Conservation (phyloP, 2,888 invertebrate genomes). For the Timema cristinae region DNA sequence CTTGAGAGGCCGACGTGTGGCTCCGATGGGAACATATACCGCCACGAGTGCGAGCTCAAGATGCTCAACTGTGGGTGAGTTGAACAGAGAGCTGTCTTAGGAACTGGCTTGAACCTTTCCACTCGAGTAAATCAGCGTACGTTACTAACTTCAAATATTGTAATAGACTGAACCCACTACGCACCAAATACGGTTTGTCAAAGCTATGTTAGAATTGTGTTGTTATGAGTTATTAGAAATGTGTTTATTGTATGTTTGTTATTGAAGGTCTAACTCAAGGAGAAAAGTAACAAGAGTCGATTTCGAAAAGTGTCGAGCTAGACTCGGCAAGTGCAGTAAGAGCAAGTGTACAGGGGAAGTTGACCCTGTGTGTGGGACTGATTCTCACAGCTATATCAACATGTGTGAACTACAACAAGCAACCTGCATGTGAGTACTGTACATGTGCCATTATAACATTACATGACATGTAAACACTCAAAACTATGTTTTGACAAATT, state of each 20-base stretch:
- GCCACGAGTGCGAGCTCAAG: slow-evolving; percentile 82
- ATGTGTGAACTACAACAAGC: slow-evolving; percentile 79
- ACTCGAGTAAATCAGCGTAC: too few relatives aligned
- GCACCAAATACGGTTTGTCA: too few relatives aligned
- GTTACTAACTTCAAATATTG: too few relatives aligned
- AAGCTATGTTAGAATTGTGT: too few relatives aligned
- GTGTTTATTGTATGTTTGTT: slow-evolving; percentile 13
- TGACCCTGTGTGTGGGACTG: slow-evolving; percentile 81
- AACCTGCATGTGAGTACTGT: slow-evolving; percentile 70
- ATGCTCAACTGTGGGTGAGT: slow-evolving; percentile 84
- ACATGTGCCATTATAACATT: too few relatives aligned
- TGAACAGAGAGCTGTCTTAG: too few relatives aligned
- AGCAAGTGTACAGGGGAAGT: slow-evolving; percentile 47
- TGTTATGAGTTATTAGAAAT: neutral
- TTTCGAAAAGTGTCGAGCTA: slow-evolving; percentile 74
- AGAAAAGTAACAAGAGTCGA: slow-evolving; percentile 64
- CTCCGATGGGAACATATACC: slow-evolving; percentile 83
- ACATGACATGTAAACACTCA: too few relatives aligned
- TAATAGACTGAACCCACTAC: too few relatives aligned
- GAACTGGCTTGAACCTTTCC: too few relatives aligned
- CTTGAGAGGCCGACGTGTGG: slow-evolving; percentile 74
- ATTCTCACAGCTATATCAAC: slow-evolving; percentile 79
- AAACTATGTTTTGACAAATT: too few relatives aligned
- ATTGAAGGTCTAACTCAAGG: slow-evolving; percentile 45
- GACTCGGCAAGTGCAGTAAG: slow-evolving; percentile 72